Conservation (phyloP, 2,113 vertebrate genomes). For the Trochalopteron elliotii region DNA sequence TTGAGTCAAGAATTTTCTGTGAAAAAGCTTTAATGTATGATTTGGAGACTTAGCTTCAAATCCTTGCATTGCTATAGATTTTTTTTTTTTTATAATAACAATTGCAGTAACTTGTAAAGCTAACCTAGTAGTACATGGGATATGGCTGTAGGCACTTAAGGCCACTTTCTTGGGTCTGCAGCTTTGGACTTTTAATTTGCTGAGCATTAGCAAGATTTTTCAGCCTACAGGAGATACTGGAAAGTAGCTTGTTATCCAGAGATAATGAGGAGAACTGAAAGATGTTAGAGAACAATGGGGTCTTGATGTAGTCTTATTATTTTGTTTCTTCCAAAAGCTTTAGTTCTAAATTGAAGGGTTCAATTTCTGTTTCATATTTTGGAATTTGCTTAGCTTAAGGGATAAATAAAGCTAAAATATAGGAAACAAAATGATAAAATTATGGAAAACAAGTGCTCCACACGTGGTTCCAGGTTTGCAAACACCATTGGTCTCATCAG, state of each 20-base stretch:
- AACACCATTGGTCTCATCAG: background rate
- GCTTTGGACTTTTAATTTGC: background rate
- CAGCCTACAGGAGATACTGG: background rate
- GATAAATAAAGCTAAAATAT: background rate
- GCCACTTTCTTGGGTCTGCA: background rate
- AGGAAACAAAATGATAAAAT: background rate
- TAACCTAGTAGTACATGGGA: background rate
- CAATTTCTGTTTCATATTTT: background rate
- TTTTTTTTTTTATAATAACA: background rate
- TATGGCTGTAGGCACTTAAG: background rate
- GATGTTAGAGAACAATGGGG: background rate
- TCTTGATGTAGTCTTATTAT: background rate
- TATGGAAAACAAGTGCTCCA: background rate
- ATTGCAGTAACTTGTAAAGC: background rate
- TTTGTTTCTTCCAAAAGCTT: background rate
- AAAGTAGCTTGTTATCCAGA: background rate
- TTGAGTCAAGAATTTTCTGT: background rate
- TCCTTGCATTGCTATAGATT: background rate
- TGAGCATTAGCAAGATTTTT: background rate
- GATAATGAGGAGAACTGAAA: background rate
- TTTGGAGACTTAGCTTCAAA: background rate
- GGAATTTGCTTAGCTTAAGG: background rate
- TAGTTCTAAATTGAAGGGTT: background rate
- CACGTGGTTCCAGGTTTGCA: background rate
- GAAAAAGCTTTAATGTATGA: background rate